phyloP scores from a whole-genome alignment of 2,797 vertebrate genomes.

The Diglossa cyanea region DNA sequence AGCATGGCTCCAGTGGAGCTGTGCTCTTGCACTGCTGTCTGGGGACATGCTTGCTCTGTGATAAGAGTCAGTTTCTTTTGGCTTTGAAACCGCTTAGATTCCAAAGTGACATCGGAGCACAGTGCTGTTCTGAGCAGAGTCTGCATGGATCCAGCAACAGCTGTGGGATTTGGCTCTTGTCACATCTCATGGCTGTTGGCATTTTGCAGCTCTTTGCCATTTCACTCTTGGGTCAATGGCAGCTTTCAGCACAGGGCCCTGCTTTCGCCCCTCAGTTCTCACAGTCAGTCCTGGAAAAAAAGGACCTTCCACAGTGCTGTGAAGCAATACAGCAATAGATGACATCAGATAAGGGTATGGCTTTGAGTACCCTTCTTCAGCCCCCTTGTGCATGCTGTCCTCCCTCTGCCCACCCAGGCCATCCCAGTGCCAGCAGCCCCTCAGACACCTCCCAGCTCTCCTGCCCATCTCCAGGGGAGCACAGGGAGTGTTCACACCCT shows the following conservation, averaged over 20 bases:
- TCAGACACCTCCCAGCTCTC: background rate
- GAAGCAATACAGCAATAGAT: background rate
- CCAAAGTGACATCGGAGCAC: background rate
- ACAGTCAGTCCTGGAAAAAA: background rate
- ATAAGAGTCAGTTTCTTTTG: background rate
- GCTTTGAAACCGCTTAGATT: background rate
- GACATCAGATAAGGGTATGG: background rate
- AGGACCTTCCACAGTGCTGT: background rate
- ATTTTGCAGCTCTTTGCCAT: background rate
- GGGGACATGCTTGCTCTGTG: background rate
- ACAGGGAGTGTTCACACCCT: background rate
- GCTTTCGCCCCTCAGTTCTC: fast-evolving
- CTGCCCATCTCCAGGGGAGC: background rate
- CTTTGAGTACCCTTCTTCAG: background rate
- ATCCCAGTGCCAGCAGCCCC: background rate
- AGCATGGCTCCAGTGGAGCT: background rate
- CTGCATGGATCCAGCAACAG: fast-evolving
- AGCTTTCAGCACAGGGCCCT: background rate
- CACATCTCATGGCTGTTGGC: fast-evolving
- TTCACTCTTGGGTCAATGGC: background rate
- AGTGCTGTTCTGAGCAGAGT: background rate
- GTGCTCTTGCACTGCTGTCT: background rate
- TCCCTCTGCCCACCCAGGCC: background rate
- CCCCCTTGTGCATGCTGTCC: fast-evolving
- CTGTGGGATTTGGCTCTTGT: background rate